phyloP scores from a whole-genome alignment of 1,140 invertebrate genomes.

The Drosophila bipectinata region DNA sequence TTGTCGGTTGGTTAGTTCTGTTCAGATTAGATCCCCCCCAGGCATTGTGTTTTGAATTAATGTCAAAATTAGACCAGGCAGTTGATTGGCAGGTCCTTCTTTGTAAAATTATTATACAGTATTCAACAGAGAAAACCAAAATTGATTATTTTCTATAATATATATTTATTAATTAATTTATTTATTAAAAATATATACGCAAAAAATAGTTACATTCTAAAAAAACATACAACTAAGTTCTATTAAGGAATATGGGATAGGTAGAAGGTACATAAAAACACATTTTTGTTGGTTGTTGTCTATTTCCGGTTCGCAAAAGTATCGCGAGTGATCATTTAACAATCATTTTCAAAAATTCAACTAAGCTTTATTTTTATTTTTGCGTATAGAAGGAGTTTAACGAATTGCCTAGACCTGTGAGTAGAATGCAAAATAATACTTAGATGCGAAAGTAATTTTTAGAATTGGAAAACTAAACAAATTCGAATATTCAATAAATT shows the following conservation, averaged over 20 bases:
- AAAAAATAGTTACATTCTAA: constrained; percentile 32
- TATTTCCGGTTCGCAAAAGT: neutral
- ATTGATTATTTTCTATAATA: too few species aligned
- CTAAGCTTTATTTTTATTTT: constrained; percentile 13
- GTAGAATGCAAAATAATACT: constrained; percentile 54
- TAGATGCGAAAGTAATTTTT: constrained; percentile 39
- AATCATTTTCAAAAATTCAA: constrained; percentile 16
- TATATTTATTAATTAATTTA: constrained; percentile 23
- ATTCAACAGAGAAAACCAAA: too few species aligned
- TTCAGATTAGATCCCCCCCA: neutral
- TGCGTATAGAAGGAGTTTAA: constrained; percentile 13
- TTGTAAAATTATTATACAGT: too few species aligned
- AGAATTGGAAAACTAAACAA: constrained; percentile 21
- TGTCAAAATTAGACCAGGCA: constrained; percentile 50
- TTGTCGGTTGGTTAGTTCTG: constrained; percentile 36
- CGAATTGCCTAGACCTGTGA: neutral
- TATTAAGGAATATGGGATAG: constrained; percentile 40
- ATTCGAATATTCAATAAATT: constrained; percentile 67
- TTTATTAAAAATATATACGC: constrained; percentile 45
- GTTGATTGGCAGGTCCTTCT: constrained; percentile 15
- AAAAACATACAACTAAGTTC: constrained; percentile 40
- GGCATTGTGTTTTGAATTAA: constrained; percentile 60
- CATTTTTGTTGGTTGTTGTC: constrained; percentile 15
- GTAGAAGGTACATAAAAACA: constrained; percentile 48
- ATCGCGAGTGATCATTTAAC: constrained; percentile 3